These are phyloP conservation scores for Cecropterus lyciades DNA, from an alignment of 1,140 invertebrate species.

Conservation along the genomic window DNA sequence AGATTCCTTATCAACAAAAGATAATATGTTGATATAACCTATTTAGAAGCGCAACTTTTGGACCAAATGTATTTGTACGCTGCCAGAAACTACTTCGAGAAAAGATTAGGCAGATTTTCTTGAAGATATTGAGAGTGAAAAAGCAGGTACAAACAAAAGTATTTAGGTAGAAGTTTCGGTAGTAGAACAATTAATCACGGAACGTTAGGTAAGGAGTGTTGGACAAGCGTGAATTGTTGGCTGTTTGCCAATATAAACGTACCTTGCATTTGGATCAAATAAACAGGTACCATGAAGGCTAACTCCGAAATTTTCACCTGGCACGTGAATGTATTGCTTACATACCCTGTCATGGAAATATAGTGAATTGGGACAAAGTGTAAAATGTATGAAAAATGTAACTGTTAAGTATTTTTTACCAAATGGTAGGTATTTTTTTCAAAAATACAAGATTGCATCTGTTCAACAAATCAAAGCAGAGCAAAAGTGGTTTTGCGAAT, in stretches of 20 bases:
- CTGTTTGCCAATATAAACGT: constrained; percentile 20
- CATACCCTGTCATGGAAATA: constrained; percentile 24
- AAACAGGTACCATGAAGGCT: constrained; percentile 45
- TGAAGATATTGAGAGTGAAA: constrained; percentile 4
- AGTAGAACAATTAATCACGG: constrained; percentile 20
- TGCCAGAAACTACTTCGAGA: constrained; percentile 6
- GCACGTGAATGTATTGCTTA: constrained; percentile 32
- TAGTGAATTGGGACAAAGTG: constrained; percentile 30
- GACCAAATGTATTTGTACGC: neutral
- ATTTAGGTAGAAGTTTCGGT: neutral
- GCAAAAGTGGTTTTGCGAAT: constrained; percentile 37
- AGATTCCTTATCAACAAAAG: constrained; percentile 2
- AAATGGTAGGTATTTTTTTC: constrained; percentile 24
- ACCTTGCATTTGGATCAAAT: constrained; percentile 45
- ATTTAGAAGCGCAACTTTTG: constrained; percentile 16
- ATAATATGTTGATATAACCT: constrained; percentile 11
- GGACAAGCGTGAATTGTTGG: constrained; percentile 2
- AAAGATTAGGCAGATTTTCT: constrained; percentile 21
- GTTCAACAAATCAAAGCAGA: constrained; percentile 41
- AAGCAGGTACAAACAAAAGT: constrained; percentile 14
- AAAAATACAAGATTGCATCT: constrained; percentile 45
- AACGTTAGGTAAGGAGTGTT: constrained; percentile 11
- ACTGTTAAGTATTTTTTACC: constrained; percentile 39
- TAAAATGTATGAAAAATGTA: constrained; percentile 38
- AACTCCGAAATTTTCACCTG: constrained; percentile 42